phyloP scores from a whole-genome alignment of 2,888 invertebrate genomes.

The Ormyrus labotus region DNA sequence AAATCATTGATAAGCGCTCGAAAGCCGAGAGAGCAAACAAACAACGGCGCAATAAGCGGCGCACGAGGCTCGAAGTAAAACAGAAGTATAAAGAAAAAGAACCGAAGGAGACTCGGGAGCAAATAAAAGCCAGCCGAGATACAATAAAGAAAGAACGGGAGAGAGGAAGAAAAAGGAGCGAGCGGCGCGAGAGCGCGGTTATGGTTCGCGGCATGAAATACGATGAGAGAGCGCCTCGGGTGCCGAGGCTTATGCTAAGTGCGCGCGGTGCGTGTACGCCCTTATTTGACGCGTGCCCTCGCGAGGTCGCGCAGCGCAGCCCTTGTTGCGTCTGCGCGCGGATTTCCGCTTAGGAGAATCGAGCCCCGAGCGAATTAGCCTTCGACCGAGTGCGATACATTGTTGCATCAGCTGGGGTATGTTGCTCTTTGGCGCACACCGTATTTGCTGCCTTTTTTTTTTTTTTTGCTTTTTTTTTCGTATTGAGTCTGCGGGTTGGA shows the following conservation, averaged over 20 bases:
- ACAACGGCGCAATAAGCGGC: not conserved
- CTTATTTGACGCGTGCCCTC: slow-evolving; percentile 55
- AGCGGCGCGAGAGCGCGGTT: slow-evolving; percentile 7
- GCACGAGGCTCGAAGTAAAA: slow-evolving; percentile 8
- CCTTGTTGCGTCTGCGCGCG: slow-evolving; percentile 16
- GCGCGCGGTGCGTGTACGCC: slow-evolving; percentile 63
- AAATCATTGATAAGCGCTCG: too few relatives aligned
- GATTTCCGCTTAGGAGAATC: slow-evolving; percentile 12
- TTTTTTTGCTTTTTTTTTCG: too few relatives aligned
- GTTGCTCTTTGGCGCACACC: not conserved
- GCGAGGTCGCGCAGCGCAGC: slow-evolving; percentile 6
- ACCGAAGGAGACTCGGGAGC: not conserved
- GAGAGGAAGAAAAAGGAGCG: slow-evolving; percentile 24
- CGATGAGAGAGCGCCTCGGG: slow-evolving; percentile 74
- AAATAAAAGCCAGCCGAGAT: slow-evolving; percentile 9
- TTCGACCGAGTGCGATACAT: slow-evolving; percentile 1
- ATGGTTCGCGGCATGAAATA: slow-evolving; percentile 68
- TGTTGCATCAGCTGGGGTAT: slow-evolving; percentile 30
- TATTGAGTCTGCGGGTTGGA: too few relatives aligned
- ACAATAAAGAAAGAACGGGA: slow-evolving; percentile 20
- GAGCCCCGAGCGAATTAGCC: slow-evolving; percentile 2
- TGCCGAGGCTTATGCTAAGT: slow-evolving; percentile 73
- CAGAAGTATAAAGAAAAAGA: slow-evolving; percentile 9
- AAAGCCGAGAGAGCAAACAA: not conserved
- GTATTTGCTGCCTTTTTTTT: too few relatives aligned